These are phyloP conservation scores for Tipula confusa DNA, from an alignment of 2,888 invertebrate genomes.

Conservation along the genomic window DNA sequence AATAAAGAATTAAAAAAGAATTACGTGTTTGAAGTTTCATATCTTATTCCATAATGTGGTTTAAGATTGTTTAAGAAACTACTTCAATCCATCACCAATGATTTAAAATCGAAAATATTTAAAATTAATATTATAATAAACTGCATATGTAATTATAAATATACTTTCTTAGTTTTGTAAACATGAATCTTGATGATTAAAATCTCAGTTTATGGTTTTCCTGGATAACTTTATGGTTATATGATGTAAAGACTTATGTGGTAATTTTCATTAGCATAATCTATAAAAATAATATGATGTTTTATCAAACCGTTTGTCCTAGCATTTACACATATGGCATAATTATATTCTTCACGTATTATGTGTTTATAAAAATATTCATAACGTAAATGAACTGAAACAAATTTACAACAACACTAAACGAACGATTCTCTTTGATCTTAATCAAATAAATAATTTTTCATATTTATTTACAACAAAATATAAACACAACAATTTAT, in stretches of 20 bases:
- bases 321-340: neutral
- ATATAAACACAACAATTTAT: neutral
- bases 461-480: constrained; percentile 4
- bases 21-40: too few species aligned
- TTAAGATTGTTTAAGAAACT: too few species aligned
- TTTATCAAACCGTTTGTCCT: neutral
- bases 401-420: neutral
- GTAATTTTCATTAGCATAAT: neutral
- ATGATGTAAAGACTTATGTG: neutral
- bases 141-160: too few species aligned
- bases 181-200: too few species aligned
- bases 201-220: neutral
- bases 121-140: too few species aligned
- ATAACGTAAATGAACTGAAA: neutral
- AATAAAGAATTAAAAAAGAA: too few species aligned
- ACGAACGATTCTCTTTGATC: neutral
- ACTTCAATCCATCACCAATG: too few species aligned
- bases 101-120: too few species aligned
- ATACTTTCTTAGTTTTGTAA: too few species aligned
- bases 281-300: too few species aligned
- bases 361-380: neutral
- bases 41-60: too few species aligned
- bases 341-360: neutral
- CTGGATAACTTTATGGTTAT: neutral
- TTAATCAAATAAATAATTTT: constrained; percentile 3